phyloP scores from a whole-genome alignment of 2,888 invertebrate species.

The Thereva unica region DNA sequence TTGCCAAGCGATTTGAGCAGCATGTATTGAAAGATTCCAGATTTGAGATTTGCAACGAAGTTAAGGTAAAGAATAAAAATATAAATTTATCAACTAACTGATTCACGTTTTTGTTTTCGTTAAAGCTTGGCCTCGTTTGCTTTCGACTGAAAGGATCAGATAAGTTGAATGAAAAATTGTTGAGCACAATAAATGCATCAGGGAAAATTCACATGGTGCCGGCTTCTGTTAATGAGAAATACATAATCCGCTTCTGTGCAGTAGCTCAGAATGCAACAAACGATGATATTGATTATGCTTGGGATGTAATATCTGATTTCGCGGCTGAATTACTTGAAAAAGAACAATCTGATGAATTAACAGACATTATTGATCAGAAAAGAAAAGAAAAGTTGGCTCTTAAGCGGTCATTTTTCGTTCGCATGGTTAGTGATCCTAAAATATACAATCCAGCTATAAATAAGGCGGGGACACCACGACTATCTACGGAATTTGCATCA shows the following conservation, averaged over 20 bases:
- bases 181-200: constrained; percentile 91
- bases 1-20: constrained; percentile 88
- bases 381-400: constrained; percentile 81
- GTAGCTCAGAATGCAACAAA: constrained; percentile 88
- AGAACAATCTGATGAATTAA: constrained; percentile 68
- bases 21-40: constrained; percentile 79
- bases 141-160: constrained; percentile 82
- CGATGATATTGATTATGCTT: constrained; percentile 81
- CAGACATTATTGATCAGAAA: constrained; percentile 74
- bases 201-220: constrained; percentile 98
- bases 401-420: constrained; percentile 94
- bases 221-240: constrained; percentile 84
- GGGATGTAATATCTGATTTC: constrained; percentile 82
- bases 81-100: constrained; percentile 4
- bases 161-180: constrained; percentile 85
- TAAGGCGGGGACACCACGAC: constrained; percentile 68
- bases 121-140: constrained; percentile 85
- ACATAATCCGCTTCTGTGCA: constrained; percentile 92
- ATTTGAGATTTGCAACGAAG: constrained; percentile 91
- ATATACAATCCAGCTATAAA: constrained; percentile 92
- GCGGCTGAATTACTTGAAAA: constrained; percentile 79
- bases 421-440: constrained; percentile 97
- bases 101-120: background rate
- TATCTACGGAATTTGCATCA: constrained; percentile 54
- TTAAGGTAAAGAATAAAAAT: constrained; percentile 65